These are phyloP conservation scores for Platyrinchus mystaceus DNA, from an alignment of 2,797 vertebrate genomes.

Conservation along the genomic window DNA sequence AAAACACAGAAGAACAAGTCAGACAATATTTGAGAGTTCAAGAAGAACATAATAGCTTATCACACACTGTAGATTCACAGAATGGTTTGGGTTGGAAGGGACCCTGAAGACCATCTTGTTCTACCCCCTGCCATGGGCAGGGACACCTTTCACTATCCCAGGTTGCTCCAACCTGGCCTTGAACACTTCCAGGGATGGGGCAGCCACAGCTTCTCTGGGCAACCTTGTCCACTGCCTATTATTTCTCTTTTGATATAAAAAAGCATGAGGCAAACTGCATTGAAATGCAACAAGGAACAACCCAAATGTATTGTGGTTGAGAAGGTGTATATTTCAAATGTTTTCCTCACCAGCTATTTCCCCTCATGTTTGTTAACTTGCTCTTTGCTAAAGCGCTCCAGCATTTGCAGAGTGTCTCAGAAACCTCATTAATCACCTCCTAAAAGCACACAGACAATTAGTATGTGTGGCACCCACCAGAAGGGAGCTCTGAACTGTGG, in stretches of 20 bases:
- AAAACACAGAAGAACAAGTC: background rate
- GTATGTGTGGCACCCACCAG: background rate
- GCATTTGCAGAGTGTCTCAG: background rate
- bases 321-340: background rate
- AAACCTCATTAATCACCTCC: slow-evolving; percentile 21
- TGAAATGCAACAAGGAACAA: background rate
- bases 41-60: background rate
- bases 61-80: background rate
- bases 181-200: background rate
- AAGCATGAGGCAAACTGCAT: background rate
- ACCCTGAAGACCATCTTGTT: accelerated
- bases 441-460: background rate
- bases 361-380: background rate
- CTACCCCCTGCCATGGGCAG: background rate
- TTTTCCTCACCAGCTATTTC: background rate
- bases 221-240: background rate
- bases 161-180: accelerated
- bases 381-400: background rate
- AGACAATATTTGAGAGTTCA: background rate
- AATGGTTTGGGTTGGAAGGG: background rate
- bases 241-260: background rate
- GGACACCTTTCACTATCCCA: accelerated
- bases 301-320: background rate
- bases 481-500: background rate
- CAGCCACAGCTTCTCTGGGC: background rate